Percentiles rank a stretch among this genome's conserved stretches.
These are phyloP conservation scores for Apodemus sylvaticus DNA, from an alignment of 2,113 vertebrate genomes.

Conservation along the genomic window DNA sequence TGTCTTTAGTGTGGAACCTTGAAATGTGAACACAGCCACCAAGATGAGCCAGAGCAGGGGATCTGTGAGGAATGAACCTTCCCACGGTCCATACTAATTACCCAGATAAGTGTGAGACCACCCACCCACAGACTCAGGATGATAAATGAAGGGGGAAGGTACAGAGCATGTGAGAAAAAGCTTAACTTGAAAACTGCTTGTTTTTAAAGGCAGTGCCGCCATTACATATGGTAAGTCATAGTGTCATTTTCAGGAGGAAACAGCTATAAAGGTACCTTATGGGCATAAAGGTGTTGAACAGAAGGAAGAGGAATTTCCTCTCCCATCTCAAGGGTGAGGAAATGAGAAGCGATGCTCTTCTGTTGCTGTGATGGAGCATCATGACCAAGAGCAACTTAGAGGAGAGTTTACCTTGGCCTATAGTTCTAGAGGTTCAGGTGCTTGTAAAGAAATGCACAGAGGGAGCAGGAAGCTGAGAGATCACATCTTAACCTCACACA, in stretches of 20 bases:
- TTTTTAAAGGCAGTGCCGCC: conserved; percentile 3
- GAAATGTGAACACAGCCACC: neutral
- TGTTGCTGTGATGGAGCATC: neutral
- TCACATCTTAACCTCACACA: neutral
- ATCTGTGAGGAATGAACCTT: conserved; percentile 17
- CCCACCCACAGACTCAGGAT: neutral
- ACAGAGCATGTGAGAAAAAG: neutral
- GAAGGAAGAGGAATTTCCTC: neutral
- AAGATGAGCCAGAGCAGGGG: neutral
- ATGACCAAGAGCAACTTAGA: neutral
- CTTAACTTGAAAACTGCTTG: neutral
- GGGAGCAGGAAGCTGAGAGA: neutral
- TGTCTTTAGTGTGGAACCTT: neutral
- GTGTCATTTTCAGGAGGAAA: neutral
- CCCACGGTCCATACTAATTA: neutral
- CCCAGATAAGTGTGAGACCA: neutral
- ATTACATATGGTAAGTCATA: neutral
- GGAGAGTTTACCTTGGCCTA: neutral
- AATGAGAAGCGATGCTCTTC: neutral
- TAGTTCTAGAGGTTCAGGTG: neutral
- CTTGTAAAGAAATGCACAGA: too few species aligned
- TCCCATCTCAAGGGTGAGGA: too few species aligned
- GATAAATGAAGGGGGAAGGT: neutral
- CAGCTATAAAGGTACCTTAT: neutral
- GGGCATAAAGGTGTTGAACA: neutral